phyloP scores from a whole-genome alignment of 2,888 invertebrate species.

The Silvanus unidentatus region DNA sequence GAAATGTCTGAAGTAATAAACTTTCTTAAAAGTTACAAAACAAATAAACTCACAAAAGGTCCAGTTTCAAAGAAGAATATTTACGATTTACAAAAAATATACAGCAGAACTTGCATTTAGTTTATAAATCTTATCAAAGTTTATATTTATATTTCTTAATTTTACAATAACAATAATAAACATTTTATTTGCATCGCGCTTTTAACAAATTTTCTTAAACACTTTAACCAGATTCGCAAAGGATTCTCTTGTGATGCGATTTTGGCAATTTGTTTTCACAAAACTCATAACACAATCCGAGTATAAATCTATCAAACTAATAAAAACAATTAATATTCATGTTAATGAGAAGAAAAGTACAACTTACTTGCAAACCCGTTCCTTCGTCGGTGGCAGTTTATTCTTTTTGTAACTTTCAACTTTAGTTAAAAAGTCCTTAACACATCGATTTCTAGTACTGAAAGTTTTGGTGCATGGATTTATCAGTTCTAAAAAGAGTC shows the following conservation, averaged over 20 bases:
- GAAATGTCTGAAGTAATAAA: neutral
- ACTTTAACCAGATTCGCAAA: neutral
- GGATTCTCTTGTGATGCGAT: no score
- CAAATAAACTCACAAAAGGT: neutral
- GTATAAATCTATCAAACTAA: no score
- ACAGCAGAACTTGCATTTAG: neutral
- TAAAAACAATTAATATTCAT: no score
- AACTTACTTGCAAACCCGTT: no score
- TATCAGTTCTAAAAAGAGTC: slow-evolving; percentile 22
- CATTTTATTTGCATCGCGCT: neutral
- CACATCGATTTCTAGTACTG: slow-evolving; percentile 6
- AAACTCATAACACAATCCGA: neutral
- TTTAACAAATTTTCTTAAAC: neutral
- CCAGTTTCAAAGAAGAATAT: neutral
- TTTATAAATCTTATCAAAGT: neutral
- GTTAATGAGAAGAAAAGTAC: no score
- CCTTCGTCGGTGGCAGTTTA: no score
- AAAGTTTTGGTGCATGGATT: slow-evolving; percentile 24
- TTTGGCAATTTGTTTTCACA: neutral
- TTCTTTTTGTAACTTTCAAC: no score
- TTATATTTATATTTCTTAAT: neutral
- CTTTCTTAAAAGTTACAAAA: neutral
- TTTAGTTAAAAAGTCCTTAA: no score
- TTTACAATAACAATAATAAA: no score
- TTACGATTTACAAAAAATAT: neutral